A percentile compares a stretch with the other conserved stretches of the same genome.
Conservation (phyloP, 2,113 vertebrate genomes). For the Empidonax traillii region DNA sequence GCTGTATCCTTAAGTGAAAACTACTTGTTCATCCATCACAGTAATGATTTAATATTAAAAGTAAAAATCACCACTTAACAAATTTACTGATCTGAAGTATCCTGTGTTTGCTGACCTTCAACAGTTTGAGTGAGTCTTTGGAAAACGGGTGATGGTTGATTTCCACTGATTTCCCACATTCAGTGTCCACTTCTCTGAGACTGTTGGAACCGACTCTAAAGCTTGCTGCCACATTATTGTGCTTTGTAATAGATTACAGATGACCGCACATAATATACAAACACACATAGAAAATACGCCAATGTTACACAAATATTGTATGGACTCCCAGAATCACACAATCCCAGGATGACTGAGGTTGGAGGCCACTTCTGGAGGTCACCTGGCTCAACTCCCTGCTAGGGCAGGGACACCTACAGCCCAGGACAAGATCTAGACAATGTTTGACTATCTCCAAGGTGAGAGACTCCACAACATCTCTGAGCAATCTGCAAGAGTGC, state of each 20-base stretch:
- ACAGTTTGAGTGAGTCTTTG: neutral
- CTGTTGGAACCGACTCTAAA: neutral
- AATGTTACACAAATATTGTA: neutral
- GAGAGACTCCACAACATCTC: fast-evolving
- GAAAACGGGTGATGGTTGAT: neutral
- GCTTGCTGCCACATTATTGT: neutral
- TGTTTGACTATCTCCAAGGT: neutral
- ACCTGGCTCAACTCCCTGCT: neutral
- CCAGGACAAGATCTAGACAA: neutral
- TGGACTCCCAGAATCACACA: neutral
- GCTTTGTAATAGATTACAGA: neutral
- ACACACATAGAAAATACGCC: neutral
- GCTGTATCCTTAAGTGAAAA: neutral
- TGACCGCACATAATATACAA: neutral
- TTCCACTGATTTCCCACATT: neutral
- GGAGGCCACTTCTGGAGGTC: neutral
- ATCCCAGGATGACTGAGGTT: neutral
- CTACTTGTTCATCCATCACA: neutral
- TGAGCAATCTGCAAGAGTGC: neutral
- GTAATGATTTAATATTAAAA: neutral
- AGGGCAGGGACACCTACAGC: neutral
- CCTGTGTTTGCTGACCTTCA: neutral
- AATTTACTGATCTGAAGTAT: neutral
- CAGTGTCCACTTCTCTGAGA: neutral
- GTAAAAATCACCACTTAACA: neutral